Evolutionary conservation across 2,113 vertebrate species (phyloP).

Genomic region (Calyptommatus sinebrachiatus): DNA sequence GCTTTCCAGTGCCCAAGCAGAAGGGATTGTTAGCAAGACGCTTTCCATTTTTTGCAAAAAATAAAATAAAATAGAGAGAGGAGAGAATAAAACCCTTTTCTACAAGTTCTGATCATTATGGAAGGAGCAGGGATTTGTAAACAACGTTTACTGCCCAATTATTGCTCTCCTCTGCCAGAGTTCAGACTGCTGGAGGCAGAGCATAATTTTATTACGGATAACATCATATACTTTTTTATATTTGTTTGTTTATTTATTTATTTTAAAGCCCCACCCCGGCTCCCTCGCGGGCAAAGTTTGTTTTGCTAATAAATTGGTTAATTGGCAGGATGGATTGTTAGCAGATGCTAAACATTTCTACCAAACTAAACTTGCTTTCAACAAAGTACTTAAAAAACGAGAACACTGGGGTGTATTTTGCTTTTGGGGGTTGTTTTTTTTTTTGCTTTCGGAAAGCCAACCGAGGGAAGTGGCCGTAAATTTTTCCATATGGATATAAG

Average conservation of each 20-base stretch:
- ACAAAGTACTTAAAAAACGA: not conserved
- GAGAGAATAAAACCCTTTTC: not conserved
- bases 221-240: slow-evolving; percentile 6
- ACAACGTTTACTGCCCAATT: slow-evolving; percentile 36
- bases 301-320: not conserved
- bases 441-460: not conserved
- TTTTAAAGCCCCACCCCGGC: not conserved
- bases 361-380: not conserved
- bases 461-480: not conserved
- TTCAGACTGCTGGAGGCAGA: slow-evolving; percentile 22
- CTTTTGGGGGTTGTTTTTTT: too few relatives aligned
- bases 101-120: slow-evolving; percentile 7
- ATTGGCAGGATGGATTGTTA: not conserved
- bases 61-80: too few relatives aligned
- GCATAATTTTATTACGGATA: slow-evolving; percentile 11
- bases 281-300: slow-evolving; percentile 16
- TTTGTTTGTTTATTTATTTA: slow-evolving; percentile 6
- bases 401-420: not conserved
- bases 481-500: not conserved
- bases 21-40: slow-evolving; percentile 13
- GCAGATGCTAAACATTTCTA: slow-evolving; percentile 30
- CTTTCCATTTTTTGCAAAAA: not conserved
- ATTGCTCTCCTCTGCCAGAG: not conserved
- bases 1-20: not conserved
- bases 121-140: not conserved